These are phyloP conservation scores for Apostichopus parvimensis DNA, from an alignment of 35 echinoderm and acorn worm species.

Conservation along the genomic window DNA sequence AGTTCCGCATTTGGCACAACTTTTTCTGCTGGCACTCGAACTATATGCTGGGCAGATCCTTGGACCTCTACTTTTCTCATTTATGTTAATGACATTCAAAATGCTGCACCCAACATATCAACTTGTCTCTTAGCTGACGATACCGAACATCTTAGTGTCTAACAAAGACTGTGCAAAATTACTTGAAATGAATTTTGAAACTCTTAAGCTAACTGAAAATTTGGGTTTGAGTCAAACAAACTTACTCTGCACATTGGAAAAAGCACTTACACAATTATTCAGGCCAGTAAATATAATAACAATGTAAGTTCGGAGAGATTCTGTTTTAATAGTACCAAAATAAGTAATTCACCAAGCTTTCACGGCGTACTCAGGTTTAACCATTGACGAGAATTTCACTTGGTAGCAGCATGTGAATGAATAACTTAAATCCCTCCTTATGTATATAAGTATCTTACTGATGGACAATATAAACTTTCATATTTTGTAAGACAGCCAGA, in stretches of 20 bases:
- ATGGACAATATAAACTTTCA: too few relatives aligned
- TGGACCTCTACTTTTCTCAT: neutral
- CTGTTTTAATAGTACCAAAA: neutral
- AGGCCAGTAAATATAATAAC: neutral
- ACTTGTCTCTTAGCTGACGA: neutral
- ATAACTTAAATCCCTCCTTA: neutral
- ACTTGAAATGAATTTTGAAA: too few relatives aligned
- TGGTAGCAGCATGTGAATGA: neutral
- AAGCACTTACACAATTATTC: neutral
- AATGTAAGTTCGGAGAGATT: neutral
- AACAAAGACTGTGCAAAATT: neutral
- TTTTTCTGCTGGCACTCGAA: neutral
- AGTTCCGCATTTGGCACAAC: neutral
- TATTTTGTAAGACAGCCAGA: too few relatives aligned
- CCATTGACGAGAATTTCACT: too few relatives aligned
- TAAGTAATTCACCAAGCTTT: neutral
- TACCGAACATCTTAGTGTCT: neutral
- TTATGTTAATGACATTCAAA: slow-evolving; percentile 6
- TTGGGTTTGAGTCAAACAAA: neutral
- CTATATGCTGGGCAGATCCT: neutral
- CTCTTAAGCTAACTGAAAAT: neutral
- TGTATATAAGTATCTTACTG: neutral
- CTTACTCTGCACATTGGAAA: neutral
- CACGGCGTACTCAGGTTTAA: neutral
- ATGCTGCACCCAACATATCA: neutral